Conservation (phyloP, 2,797 vertebrate genomes). For the Cyprinella venusta region DNA sequence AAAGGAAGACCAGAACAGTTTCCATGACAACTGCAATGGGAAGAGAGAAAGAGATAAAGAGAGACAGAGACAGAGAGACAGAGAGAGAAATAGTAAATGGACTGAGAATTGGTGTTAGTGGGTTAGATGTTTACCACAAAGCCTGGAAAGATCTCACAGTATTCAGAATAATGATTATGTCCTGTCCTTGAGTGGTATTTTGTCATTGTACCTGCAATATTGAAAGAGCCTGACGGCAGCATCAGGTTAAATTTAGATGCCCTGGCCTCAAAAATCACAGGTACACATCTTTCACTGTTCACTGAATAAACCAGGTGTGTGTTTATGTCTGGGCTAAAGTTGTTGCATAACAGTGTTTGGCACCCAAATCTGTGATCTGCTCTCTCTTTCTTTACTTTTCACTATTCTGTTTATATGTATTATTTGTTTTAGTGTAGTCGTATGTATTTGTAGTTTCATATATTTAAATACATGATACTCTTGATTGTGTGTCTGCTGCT, state of each 20-base stretch:
- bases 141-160: conserved; percentile 5
- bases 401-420: no score
- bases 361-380: no score
- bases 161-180: not conserved
- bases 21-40: conserved; percentile 89
- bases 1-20: conserved; percentile 84
- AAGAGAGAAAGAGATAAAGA: conserved; percentile 43
- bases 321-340: not conserved
- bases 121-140: conserved; percentile 46
- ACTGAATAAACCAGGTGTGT: not conserved
- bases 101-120: conserved; percentile 48
- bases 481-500: no score
- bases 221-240: not conserved
- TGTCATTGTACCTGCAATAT: not conserved
- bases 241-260: not conserved
- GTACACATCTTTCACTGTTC: not conserved
- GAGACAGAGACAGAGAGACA: conserved; percentile 53
- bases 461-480: no score
- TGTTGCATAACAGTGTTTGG: not conserved
- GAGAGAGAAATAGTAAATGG: conserved; percentile 22
- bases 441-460: no score
- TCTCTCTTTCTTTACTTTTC: no score
- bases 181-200: not conserved
- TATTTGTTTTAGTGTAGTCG: no score
- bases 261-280: not conserved